Percentiles rank a stretch among this genome's conserved stretches.
Conservation (phyloP, 2,113 vertebrate genomes). For the Cyanoderma ruficeps region DNA sequence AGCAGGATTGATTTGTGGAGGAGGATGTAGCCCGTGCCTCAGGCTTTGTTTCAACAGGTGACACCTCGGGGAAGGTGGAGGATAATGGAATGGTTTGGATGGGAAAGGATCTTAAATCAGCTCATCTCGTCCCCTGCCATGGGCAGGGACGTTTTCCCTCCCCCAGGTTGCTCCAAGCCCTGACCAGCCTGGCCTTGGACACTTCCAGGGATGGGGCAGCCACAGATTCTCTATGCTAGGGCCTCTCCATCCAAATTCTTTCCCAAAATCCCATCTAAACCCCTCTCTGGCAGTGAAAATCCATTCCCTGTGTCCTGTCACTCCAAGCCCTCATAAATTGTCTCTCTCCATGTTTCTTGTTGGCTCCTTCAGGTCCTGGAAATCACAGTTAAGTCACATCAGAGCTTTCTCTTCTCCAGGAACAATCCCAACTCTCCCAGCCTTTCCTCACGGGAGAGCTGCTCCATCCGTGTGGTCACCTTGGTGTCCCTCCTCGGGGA, state of each 20-base stretch:
- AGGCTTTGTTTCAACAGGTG: background rate
- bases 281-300: background rate
- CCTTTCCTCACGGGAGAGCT: background rate
- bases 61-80: background rate
- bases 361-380: background rate
- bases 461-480: background rate
- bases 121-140: background rate
- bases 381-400: background rate
- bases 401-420: no score
- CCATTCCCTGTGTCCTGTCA: background rate
- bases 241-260: accelerated
- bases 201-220: background rate
- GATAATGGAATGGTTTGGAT: background rate
- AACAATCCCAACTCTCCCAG: background rate
- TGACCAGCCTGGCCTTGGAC: background rate
- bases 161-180: background rate
- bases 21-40: accelerated
- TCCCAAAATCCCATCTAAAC: background rate
- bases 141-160: no score
- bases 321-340: background rate
- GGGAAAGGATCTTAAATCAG: background rate
- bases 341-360: background rate
- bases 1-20: background rate
- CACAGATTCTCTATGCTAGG: background rate
- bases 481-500: background rate